These are phyloP conservation scores for Oopsacas minuta DNA, from an alignment of 37 sponge, comb jelly and placozoan species.

Conservation along the genomic window DNA sequence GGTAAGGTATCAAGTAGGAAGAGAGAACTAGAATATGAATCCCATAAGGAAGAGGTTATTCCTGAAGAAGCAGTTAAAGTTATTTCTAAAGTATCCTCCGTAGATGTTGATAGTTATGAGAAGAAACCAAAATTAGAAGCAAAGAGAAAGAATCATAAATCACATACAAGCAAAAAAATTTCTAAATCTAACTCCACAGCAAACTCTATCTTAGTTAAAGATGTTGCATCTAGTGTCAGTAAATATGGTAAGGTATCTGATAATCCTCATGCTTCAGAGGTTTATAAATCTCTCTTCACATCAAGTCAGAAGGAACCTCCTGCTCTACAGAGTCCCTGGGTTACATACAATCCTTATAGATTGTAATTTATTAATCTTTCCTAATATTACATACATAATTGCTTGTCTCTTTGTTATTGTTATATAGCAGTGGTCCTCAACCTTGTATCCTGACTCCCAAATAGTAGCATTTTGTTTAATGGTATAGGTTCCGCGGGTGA, in stretches of 20 bases:
- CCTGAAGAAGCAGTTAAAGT: background rate
- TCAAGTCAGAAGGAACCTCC: constrained; percentile 45
- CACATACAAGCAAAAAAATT: background rate
- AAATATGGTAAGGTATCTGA: constrained; percentile 20
- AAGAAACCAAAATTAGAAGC: constrained; percentile 8
- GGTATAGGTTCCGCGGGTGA: no score
- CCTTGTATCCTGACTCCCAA: no score
- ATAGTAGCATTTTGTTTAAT: no score
- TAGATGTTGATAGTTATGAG: background rate
- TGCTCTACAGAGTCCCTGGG: constrained; percentile 40
- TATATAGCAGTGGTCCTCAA: no score
- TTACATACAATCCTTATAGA: constrained; percentile 62
- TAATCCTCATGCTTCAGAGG: constrained; percentile 38
- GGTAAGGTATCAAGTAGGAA: background rate
- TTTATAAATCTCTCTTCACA: constrained; percentile 65
- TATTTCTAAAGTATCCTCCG: background rate
- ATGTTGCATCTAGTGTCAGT: background rate
- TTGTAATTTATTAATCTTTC: no score
- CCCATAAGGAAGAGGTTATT: background rate
- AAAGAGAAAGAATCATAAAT: background rate
- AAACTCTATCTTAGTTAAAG: background rate
- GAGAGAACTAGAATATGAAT: background rate
- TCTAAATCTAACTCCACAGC: background rate
- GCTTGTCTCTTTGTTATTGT: no score
- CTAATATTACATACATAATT: no score